Base-by-base conservation (phyloP, 2,113 vertebrate species). In the Perca schrenkii region DNA sequence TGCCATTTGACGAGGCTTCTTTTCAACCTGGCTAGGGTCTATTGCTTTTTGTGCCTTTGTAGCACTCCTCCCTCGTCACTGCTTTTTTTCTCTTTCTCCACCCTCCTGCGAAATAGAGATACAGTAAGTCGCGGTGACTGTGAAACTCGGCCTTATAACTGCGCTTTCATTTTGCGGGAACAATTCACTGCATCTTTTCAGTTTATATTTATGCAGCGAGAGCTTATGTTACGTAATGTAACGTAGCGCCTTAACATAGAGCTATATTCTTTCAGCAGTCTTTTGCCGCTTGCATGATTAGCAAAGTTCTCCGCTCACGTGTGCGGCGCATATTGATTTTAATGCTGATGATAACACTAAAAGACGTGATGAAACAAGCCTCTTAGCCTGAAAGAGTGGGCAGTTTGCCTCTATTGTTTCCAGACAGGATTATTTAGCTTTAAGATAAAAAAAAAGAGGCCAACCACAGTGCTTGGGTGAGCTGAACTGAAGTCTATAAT, bases 401-500 rank as follows among this genome's bases (percentile, higher is more conserved):
- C 40, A 43, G 40, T 69, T 69, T 46, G 54, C 47, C 50, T 74
- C 64, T 47, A 75, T 88, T 92, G 80, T 90, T 88, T 84, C 66
- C 76, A 74, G 72, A 88, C 80, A 84, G 74, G 77, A 85, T 90
- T 86, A 79, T 90, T 86, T 85, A 84, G 82, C 79, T 81, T 75
- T 90, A 79, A 89, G 82, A 89, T 49, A 68, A 77, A 80, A 77
- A 80, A 81, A 80, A 82, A 67, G 75, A 88, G 84, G 88, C 86
- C 88, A 69, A 84, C 68, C 75, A 69, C 73, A 67, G 87, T 25
- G 84, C 78, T 82, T 76, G 78, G 76, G 81, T 61, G 83, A 90
- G 82, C 86, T 62, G 73, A 89, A 86, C 79, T 50, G 54, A 90
- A 88, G 85, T 85, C 82, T 90, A 49, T 91, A 92, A 92, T 92